Evolutionary conservation across 2,797 vertebrate genomes (phyloP), one percentile per base, ranked within the genome.

Genomic region (Chaunax sp.): DNA sequence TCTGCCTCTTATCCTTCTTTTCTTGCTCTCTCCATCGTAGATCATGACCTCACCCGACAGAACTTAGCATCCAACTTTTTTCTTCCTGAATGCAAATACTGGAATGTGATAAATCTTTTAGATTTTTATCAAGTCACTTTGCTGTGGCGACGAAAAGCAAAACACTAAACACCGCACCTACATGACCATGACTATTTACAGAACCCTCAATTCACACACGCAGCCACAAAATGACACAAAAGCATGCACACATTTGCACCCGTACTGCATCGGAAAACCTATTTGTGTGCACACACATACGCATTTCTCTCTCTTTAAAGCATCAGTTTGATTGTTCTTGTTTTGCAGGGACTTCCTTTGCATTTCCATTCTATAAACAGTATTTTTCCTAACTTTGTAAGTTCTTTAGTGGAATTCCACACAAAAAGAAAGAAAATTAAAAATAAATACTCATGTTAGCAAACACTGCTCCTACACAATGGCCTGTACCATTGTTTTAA

Each of bases 61-160:
- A 83, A 85, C 87, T 66, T 72, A 89, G 74, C 87, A 80, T 89
- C 80, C 69, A 89, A 63, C 72, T 72, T 57, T 84, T 85, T 86
- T 90, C 84, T 92, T 93, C 92, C 91, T 93, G 91, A 92, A 94
- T 94, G 93, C 93, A 94, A 94, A 94, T 94, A 72, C 77, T 77
- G 82, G 89, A 92, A 94, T 88, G 90, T 92, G 93, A 94, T 94
- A 93, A 93, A 94, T 93, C 92, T 83, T 87, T 90, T 85, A 70
- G 93, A 94, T 94, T 94, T 91, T 89, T 94, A 94, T 94, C 93
- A 87, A 75, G 86, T 89, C 89, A 84, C 90, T 93, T 93, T 94
- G 93, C 92, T 93, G 93, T 93, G 93, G 92, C 78, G 92, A 94
- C 93, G 77, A 47, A 92, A 91, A 90, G 85, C 90, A 87, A 93